Base-by-base conservation (phyloP, 2,888 invertebrate species). In the Strigamia transsilvanica region DNA sequence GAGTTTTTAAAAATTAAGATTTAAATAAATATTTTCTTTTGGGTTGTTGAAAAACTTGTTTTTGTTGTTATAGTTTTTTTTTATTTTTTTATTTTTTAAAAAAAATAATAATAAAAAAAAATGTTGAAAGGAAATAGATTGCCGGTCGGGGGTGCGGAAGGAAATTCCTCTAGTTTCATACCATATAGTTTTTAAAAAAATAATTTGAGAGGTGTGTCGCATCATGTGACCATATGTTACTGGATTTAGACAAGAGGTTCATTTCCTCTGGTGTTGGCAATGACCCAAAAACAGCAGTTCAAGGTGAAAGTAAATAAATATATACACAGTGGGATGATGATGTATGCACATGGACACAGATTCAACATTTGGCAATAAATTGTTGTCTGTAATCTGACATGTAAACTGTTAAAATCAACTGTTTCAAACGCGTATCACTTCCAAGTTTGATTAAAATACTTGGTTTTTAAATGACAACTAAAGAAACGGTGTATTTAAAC, bases 221-320 rank as follows among this genome's bases (percentile, higher is more conserved):
- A n/a, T 73, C 73, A 73, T 73, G 73, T 73, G 73, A 73, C 73
- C n/a, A n/a, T 56, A 18, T 56, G 73, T 32, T 32, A 73, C 73
- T 23, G 73, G 27, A 32, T 73, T 32, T 73, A 27, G 27, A 27
- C 12, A n/a, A 2, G 27, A 32, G 23, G 73, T 73, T 23, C 27
- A 32, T 32, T 73, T 73, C 73, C 73, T 73, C 32, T 15, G 32
- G 23, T 27, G 27, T 73, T 73, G 73, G 73, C 73, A 73, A 73
- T 73, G 73, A 73, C 73, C 73, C 73, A 73, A 73, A 73, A 73
- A 27, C 27, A 27, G 6, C 32, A 32, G 23, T 73, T 73, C 73
- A 73, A 73, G 73, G 73, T 73, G 32, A 73, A 73, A 73, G 27
- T 32, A 27, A 73, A 32, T 27, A 73, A 27, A 73, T 73, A 15